A percentile compares a stretch with the other conserved stretches of the same genome.
Evolutionary conservation across 2,113 vertebrate species (phyloP).

Genomic region (Uropsilus gracilis): DNA sequence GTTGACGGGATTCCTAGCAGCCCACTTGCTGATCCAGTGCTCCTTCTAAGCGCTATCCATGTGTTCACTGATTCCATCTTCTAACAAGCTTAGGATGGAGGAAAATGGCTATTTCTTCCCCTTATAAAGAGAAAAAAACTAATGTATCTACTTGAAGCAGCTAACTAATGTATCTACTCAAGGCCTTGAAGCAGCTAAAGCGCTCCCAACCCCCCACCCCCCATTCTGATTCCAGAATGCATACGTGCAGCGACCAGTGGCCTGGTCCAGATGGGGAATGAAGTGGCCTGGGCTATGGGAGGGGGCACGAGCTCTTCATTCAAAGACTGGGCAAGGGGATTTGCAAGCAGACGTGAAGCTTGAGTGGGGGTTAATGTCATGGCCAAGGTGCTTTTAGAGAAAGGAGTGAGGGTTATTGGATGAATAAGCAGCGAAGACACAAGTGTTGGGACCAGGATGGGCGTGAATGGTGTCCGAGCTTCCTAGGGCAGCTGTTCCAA

Average conservation of each 20-base stretch:
- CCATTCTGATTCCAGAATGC: neutral
- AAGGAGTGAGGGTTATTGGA: neutral
- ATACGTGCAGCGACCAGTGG: fast-evolving
- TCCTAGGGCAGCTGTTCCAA: neutral
- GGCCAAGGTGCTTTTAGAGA: neutral
- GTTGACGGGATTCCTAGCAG: neutral
- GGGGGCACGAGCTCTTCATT: neutral
- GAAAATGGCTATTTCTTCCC: neutral
- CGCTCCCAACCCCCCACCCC: no score
- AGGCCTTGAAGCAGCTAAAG: neutral
- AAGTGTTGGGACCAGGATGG: neutral
- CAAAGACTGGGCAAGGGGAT: neutral
- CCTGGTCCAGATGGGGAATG: fast-evolving
- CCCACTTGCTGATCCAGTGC: neutral
- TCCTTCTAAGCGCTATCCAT: neutral
- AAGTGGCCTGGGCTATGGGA: neutral
- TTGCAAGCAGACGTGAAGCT: no score
- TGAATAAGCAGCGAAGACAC: neutral
- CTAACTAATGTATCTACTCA: neutral
- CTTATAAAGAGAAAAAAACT: neutral
- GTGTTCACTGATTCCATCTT: neutral
- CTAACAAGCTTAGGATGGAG: neutral
- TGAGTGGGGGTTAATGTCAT: neutral
- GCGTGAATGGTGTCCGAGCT: no score
- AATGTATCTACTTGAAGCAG: no score